Evolutionary conservation across 2,797 vertebrate genomes (phyloP), one percentile per base, ranked within the genome.

Genomic region (Zalophus californianus): DNA sequence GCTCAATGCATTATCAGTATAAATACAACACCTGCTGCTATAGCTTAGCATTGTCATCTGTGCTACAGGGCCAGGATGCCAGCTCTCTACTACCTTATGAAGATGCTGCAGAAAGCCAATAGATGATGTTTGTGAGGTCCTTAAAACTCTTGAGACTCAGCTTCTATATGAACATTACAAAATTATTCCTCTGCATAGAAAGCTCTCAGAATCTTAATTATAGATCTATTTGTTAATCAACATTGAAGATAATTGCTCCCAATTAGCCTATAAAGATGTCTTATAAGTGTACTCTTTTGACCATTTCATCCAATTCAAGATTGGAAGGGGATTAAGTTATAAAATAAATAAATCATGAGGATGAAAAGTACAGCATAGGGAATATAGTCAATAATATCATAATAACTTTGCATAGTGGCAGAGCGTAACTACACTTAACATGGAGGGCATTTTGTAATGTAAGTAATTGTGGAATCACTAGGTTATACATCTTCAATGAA

Each of bases 301-400:
- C 54, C 50, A 94, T 94, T 94, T 93, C 52, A 90, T 88, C 52
- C 23, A 94, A 9, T 75, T 54, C 50, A 96, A 96, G 78, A 90
- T 90, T 18, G 77, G 72, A 94, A 90, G 21, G 35, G 44, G 44
- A 75, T 75, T 50, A 50, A 32, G 27, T 50, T 50, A 75, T 32
- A 32, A 50, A 50, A 50, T 32, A 50, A 48, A 50, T 75, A 75
- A 75, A 32, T 75, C 44, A 75, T 29, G 27, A 15, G 27, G 9
- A 50, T 50, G 44, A 50, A 75, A 75, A 75, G 44, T 50, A 75
- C 15, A 75, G 27, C 73, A 50, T 75, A 75, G 27, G 27, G 15
- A 75, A 50, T 75, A 75, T 50, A 75, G 44, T 48, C 73, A 32
- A 32, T 50, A 20, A 75, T 50, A 75, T 16, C 44, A 9, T 32